phyloP scores from a whole-genome alignment of 2,113 vertebrate species.

The Platichthys stellatus region DNA sequence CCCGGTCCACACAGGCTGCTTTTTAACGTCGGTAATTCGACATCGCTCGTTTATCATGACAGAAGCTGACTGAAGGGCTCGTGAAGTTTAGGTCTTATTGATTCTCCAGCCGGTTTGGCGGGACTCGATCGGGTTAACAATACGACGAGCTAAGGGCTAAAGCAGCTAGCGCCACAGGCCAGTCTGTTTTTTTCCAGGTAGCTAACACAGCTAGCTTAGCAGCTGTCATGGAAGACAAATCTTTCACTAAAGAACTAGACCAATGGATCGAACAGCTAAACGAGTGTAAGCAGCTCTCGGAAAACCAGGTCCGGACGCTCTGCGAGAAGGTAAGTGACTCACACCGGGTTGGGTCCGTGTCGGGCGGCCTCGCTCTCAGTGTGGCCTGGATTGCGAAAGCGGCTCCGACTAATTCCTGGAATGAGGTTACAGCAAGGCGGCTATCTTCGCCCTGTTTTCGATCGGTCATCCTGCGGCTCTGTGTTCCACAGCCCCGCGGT shows the following conservation, averaged over 20 bases:
- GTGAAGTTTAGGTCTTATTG: constrained; percentile 40
- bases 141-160: constrained; percentile 71
- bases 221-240: constrained; percentile 83
- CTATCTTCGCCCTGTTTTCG: constrained; percentile 1
- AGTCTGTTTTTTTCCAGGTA: constrained; percentile 57
- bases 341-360: background rate
- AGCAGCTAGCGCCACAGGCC: constrained; percentile 50
- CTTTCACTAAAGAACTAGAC: constrained; percentile 84
- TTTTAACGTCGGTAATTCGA: constrained; percentile 31
- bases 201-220: constrained; percentile 64
- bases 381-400: constrained; percentile 50
- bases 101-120: constrained; percentile 66
- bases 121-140: constrained; percentile 71
- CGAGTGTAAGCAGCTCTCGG: constrained; percentile 83
- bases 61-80: constrained; percentile 40
- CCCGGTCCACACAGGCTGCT: background rate
- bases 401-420: constrained; percentile 66
- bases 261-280: constrained; percentile 86
- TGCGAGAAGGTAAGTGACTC: constrained; percentile 80
- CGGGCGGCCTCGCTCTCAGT: background rate
- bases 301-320: constrained; percentile 83
- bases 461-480: background rate
- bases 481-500: rapidly evolving
- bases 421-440: background rate
- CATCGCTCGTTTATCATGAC: constrained; percentile 62